Evolutionary conservation across 2,888 invertebrate genomes (phyloP).

Genomic region (Charanyca ferruginea): DNA sequence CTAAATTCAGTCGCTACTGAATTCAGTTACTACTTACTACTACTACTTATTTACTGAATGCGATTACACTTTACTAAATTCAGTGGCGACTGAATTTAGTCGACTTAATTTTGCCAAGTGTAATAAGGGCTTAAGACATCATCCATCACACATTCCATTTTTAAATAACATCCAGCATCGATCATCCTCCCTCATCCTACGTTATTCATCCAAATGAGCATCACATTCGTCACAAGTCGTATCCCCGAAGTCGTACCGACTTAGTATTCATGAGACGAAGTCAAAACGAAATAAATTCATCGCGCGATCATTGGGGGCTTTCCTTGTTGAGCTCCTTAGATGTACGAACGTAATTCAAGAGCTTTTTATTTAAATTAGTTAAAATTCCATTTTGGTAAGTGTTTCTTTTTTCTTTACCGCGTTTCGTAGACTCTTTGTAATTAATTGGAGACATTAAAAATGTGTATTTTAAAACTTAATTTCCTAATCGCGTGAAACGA

Average conservation of each 20-base stretch:
- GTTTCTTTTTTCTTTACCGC: slow-evolving; percentile 20
- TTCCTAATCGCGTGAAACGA: too few relatives aligned
- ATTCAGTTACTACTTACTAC: too few relatives aligned
- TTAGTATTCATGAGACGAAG: slow-evolving; percentile 55
- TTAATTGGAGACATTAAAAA: slow-evolving; percentile 3
- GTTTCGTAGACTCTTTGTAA: neutral
- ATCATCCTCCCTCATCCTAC: slow-evolving; percentile 11
- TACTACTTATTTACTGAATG: too few relatives aligned
- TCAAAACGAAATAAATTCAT: slow-evolving; percentile 60
- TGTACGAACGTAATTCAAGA: slow-evolving; percentile 37
- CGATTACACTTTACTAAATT: too few relatives aligned
- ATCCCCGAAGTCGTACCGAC: slow-evolving; percentile 13
- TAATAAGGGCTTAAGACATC: too few relatives aligned
- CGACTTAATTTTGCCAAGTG: too few relatives aligned
- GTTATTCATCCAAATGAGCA: slow-evolving; percentile 37
- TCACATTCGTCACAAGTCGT: slow-evolving; percentile 44
- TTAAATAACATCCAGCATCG: slow-evolving; percentile 20
- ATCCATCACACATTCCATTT: slow-evolving; percentile 9
- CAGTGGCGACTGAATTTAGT: too few relatives aligned
- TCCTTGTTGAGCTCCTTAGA: slow-evolving; percentile 38
- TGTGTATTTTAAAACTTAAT: neutral
- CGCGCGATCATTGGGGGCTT: slow-evolving; percentile 44
- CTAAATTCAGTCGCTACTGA: too few relatives aligned
- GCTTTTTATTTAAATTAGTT: slow-evolving; percentile 48
- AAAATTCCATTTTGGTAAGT: slow-evolving; percentile 46